phyloP scores from a whole-genome alignment of 2,113 vertebrate species.

The Dipodomys ordii region DNA sequence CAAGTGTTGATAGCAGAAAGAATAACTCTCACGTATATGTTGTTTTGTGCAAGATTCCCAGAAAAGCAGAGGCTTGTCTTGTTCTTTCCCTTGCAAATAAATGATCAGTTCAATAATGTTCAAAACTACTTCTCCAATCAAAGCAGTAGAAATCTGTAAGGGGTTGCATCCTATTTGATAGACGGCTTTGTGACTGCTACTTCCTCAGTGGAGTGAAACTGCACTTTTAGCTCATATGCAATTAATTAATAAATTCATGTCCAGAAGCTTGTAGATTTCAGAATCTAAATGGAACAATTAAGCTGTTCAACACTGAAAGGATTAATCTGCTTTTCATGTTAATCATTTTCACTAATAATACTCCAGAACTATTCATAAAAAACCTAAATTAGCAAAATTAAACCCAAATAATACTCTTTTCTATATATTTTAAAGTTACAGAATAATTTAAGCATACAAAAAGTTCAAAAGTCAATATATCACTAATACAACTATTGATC shows the following conservation, averaged over 20 bases:
- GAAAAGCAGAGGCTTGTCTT: neutral
- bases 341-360: slow-evolving; percentile 39
- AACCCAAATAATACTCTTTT: neutral
- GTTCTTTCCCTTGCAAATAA: neutral
- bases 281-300: slow-evolving; percentile 26
- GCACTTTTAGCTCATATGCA: neutral
- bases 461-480: neutral
- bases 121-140: neutral
- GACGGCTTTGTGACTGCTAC: neutral
- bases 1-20: neutral
- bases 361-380: neutral
- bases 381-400: slow-evolving; percentile 31
- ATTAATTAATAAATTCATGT: slow-evolving; percentile 3
- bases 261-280: neutral
- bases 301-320: slow-evolving; percentile 2
- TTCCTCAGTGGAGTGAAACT: neutral
- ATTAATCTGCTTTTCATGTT: slow-evolving; percentile 28
- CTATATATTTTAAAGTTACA: slow-evolving; percentile 19
- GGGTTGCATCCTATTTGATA: neutral
- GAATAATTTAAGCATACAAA: slow-evolving; percentile 23
- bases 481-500: neutral
- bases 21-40: neutral
- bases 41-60: neutral
- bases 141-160: neutral
- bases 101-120: slow-evolving; percentile 14